Evolutionary conservation across 2,113 vertebrate species (phyloP).

Genomic region (Sigmodon hispidus): DNA sequence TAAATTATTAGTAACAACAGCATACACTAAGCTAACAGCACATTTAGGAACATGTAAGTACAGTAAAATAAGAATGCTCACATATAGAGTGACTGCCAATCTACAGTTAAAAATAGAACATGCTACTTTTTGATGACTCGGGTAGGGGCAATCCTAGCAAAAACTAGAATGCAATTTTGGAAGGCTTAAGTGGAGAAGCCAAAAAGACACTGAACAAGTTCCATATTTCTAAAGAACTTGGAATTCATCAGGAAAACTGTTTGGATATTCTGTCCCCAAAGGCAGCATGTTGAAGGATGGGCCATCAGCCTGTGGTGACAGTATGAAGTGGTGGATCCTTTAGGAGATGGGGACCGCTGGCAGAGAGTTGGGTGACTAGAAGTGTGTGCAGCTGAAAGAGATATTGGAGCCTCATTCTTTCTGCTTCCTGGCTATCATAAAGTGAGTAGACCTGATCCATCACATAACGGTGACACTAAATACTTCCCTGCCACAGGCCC

Average conservation of each 20-base stretch:
- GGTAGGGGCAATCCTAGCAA: neutral
- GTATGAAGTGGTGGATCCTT: neutral
- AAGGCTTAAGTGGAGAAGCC: neutral
- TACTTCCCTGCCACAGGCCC: neutral
- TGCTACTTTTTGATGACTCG: neutral
- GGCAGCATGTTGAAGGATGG: neutral
- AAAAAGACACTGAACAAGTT: neutral
- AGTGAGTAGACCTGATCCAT: neutral
- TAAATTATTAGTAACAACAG: neutral
- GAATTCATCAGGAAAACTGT: neutral
- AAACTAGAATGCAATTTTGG: neutral
- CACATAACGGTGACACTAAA: rapidly evolving
- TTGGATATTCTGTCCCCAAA: neutral
- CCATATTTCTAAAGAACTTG: neutral
- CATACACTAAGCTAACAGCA: neutral
- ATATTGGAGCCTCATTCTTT: neutral
- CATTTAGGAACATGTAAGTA: neutral
- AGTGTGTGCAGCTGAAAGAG: too few relatives aligned
- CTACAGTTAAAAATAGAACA: neutral
- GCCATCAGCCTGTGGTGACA: too few relatives aligned
- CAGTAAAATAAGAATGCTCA: neutral
- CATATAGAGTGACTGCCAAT: neutral
- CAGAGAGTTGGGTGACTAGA: neutral
- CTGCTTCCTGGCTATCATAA: neutral
- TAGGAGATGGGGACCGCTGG: neutral